Percentiles rank a stretch among this genome's conserved stretches.
These are phyloP conservation scores for Ormyrus pomaceus DNA, from an alignment of 2,888 invertebrate species.

Conservation along the genomic window DNA sequence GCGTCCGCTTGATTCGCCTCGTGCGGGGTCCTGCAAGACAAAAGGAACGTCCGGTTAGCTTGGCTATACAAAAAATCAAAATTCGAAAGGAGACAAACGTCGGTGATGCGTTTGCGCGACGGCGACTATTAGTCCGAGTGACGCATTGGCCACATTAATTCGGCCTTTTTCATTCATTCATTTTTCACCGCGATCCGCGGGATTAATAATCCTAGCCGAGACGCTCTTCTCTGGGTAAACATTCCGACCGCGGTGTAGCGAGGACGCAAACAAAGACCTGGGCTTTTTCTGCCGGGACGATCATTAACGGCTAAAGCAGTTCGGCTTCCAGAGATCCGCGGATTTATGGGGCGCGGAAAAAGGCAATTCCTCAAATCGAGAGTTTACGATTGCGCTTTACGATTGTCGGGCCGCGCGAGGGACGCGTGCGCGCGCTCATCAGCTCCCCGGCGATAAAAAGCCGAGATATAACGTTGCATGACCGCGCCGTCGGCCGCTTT, in stretches of 20 bases:
- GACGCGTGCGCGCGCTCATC: background rate
- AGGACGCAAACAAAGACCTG: too few species aligned
- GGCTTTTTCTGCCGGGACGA: too few species aligned
- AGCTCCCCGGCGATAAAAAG: background rate
- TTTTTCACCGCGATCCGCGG: too few species aligned
- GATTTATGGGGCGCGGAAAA: background rate
- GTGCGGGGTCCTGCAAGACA: slow-evolving; percentile 79
- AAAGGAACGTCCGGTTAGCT: background rate
- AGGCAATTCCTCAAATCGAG: slow-evolving; percentile 1
- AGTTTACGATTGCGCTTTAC: slow-evolving; percentile 25
- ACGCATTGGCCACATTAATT: too few species aligned
- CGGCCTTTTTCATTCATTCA: too few species aligned
- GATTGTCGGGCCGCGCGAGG: background rate
- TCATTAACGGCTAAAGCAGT: too few species aligned
- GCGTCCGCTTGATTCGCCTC: slow-evolving; percentile 75
- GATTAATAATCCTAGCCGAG: too few species aligned
- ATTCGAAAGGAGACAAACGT: background rate
- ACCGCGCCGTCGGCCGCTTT: background rate
- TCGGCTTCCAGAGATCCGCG: background rate
- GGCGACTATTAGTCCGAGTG: too few species aligned
- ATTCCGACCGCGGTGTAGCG: too few species aligned
- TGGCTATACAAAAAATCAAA: background rate
- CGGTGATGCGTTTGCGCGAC: background rate
- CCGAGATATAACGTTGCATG: background rate
- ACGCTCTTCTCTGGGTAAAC: too few species aligned